Base-by-base conservation (phyloP, 2,113 vertebrate genomes). In the Myocastor coypus region DNA sequence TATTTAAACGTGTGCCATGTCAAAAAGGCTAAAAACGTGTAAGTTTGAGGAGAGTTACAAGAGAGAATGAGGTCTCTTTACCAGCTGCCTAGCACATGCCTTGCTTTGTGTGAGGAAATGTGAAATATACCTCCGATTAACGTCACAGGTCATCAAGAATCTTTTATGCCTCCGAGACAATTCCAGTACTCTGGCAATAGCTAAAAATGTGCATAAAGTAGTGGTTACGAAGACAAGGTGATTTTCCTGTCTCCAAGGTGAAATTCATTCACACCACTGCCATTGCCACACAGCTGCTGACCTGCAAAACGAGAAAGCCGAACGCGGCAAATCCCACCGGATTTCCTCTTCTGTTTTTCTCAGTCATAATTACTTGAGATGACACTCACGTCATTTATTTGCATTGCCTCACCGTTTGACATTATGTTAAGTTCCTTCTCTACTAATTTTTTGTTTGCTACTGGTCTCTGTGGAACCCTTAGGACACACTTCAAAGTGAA, bases 381-480 rank as follows among this genome's bases (percentile, higher is more conserved):
- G 71, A 94, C 97, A 83, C 75, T 78, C 50, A 11, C 81, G 22
- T 94, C 89, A 85, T 91, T 91, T 97, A 97, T 98, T 98, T 96
- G 75, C 83, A 91, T 95, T 92, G 52, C 95, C 92, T 96, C 82
- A 87, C 52, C 55, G 50, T 63, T 77, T 97, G 89, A 87, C 64
- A 82, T 91, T 94, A 94, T 69, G 4, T 80, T 96, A 95, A 96
- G 50, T 95, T 98, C 26, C 80, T 97, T 97, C 92, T 92, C 92
- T 91, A 34, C 85, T 97, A 94, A 97, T 97, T 96, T 97, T 88
- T 96, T 97, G 69, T 98, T 98, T 98, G 63, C 61, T 97, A 77
- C 96, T 97, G 69, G 78, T 97, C 93, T 95, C 90, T 91, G 4
- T 82, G 95, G 94, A 94, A 73, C 93, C 87, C 92, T 96, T 96